Base-by-base conservation (phyloP, 2,888 invertebrate genomes). In the Eupithecia insigniata region DNA sequence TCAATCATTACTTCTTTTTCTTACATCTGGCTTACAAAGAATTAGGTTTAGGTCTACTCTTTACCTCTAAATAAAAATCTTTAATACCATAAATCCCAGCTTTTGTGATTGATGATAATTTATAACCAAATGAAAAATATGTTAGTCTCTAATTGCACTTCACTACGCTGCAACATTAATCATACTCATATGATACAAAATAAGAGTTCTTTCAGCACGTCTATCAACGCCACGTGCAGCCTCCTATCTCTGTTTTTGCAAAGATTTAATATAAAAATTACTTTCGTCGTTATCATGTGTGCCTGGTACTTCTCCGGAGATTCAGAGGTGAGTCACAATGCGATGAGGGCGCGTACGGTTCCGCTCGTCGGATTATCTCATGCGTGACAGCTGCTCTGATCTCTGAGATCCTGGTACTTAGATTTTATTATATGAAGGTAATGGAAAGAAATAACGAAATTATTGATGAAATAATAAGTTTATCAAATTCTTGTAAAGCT, bases 181-280 rank as follows among this genome's bases (percentile, higher is more conserved):
- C 32, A 12, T 32, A 2, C n/a, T 32, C 55, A 26, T 55, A 55
- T 26, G 55, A 62, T 32, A 62, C 30, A 28, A 62, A 62, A 62
- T n/a, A 62, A n/a, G 30, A 60, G 10, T 62, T 55, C 28, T 32
- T 16, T 36, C 26, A n/a, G 36, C 36, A 36, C 16, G 34, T 67
- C 62, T 66, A 71, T 69, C 32, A 65, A 65, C 60, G 64, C 66
- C 60, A 22, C 58, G 22, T 46, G 67, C 61, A 66, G 58, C 34
- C n/a, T 69, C 60, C 67, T 67, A 71, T 69, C 74, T 69, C 22
- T 71, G 69, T 74, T 92, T 90, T 87, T 87, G 84, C 86, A 90
- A 88, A 89, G 90, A 89, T 93, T 93, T 92, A 92, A 92, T 92
- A 92, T 89, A 91, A 91, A 92, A 93, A 94, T 93, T 93, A 93